Evolutionary conservation across 1,140 invertebrate genomes (phyloP).

Genomic region (Anoplolepis gracilipes): DNA sequence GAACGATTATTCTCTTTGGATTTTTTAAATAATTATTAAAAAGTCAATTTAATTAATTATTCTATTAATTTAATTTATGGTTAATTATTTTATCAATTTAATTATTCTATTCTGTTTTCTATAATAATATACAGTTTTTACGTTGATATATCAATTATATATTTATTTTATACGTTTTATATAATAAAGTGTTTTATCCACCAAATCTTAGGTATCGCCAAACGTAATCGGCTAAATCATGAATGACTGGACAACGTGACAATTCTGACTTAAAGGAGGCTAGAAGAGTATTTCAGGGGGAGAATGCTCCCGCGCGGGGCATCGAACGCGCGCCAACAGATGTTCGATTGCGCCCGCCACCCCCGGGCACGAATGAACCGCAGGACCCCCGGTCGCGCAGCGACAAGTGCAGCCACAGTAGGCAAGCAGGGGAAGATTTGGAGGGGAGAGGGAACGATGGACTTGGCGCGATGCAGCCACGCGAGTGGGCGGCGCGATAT

Average conservation of each 20-base stretch:
- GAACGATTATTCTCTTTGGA: too few relatives aligned
- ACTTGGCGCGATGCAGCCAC: conserved; percentile 73
- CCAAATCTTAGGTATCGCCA: too few relatives aligned
- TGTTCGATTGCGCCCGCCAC: conserved; percentile 44
- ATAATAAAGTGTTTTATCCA: too few relatives aligned
- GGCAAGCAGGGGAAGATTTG: too few relatives aligned
- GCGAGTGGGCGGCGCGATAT: conserved; percentile 84
- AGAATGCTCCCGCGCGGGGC: neutral
- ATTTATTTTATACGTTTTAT: too few relatives aligned
- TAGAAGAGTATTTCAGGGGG: neutral
- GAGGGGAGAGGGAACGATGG: neutral
- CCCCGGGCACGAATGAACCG: conserved; percentile 36
- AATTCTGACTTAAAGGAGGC: too few relatives aligned
- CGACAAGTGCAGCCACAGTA: conserved; percentile 62
- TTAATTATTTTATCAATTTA: too few relatives aligned
- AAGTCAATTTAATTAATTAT: too few relatives aligned
- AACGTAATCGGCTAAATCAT: too few relatives aligned
- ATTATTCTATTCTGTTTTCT: neutral
- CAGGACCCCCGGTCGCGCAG: conserved; percentile 26
- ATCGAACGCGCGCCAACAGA: conserved; percentile 39
- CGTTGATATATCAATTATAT: too few relatives aligned
- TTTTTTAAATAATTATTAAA: neutral
- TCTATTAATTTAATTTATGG: too few relatives aligned
- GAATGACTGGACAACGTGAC: too few relatives aligned
- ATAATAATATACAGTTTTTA: neutral